phyloP scores from a whole-genome alignment of 2,888 invertebrate species.

The Papilio elwesi region DNA sequence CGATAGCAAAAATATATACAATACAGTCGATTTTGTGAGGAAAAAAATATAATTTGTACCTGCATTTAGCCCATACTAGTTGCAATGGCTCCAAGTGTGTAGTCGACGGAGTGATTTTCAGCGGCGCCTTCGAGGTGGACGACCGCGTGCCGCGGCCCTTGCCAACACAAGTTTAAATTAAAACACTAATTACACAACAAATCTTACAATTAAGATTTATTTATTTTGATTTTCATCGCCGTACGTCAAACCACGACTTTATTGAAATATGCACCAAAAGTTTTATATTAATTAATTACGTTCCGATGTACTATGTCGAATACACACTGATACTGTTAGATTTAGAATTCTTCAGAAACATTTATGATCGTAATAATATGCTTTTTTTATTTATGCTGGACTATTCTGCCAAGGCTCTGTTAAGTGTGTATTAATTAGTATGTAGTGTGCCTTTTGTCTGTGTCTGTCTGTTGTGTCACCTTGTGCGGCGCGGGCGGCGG shows the following conservation, averaged over 20 bases:
- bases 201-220: no score
- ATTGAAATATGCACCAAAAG: no score
- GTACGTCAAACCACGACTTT: no score
- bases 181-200: no score
- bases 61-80: conserved; percentile 98
- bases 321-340: no score
- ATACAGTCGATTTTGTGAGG: neutral
- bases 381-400: no score
- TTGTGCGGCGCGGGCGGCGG: conserved; percentile 60
- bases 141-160: conserved; percentile 78
- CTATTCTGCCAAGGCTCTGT: neutral
- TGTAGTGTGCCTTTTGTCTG: no score
- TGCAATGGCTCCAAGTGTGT: conserved; percentile 90
- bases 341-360: no score
- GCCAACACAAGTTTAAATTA: neutral
- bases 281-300: no score
- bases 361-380: no score
- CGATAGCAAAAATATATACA: conserved; percentile 4
- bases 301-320: no score
- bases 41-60: conserved; percentile 52
- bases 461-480: conserved; percentile 48
- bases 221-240: no score
- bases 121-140: conserved; percentile 69
- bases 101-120: conserved; percentile 59
- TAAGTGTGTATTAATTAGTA: neutral